These are phyloP conservation scores for Drosophila leonis DNA, from an alignment of 2,888 invertebrate species.

Conservation along the genomic window DNA sequence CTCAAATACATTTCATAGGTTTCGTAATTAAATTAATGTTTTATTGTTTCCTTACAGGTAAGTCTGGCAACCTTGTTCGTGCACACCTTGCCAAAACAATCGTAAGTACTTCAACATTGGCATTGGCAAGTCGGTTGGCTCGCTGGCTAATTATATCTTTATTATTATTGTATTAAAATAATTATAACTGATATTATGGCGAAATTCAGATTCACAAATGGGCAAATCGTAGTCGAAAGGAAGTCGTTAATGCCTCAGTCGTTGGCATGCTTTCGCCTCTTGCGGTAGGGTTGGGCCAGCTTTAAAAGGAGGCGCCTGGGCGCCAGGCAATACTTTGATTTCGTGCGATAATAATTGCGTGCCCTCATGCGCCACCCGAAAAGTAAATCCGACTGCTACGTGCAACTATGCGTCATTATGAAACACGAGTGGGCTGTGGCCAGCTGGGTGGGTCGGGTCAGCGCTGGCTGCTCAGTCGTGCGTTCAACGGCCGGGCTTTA, in stretches of 20 bases:
- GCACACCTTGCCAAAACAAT: background rate
- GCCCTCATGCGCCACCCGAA: slow-evolving; percentile 41
- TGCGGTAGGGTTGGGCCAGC: background rate
- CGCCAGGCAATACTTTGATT: slow-evolving; percentile 68
- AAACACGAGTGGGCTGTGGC: slow-evolving; percentile 9
- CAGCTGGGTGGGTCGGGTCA: slow-evolving; percentile 5
- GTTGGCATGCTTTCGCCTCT: slow-evolving; percentile 11
- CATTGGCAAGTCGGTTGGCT: background rate
- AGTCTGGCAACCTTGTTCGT: slow-evolving; percentile 22
- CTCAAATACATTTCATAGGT: background rate
- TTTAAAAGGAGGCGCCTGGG: slow-evolving; percentile 6
- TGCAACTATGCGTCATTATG: slow-evolving; percentile 70
- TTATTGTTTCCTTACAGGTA: slow-evolving; percentile 43
- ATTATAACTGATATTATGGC: slow-evolving; percentile 35
- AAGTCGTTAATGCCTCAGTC: slow-evolving; percentile 27
- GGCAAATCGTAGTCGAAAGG: slow-evolving; percentile 14
- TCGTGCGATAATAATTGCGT: slow-evolving; percentile 78
- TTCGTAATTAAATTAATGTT: slow-evolving; percentile 1
- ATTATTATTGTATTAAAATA: slow-evolving; percentile 50
- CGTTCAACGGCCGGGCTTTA: slow-evolving; percentile 57
- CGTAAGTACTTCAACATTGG: slow-evolving; percentile 22
- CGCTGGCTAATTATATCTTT: slow-evolving; percentile 40
- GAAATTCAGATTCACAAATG: slow-evolving; percentile 13
- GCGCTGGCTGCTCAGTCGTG: slow-evolving; percentile 48
- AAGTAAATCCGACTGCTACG: slow-evolving; percentile 50